Evolutionary conservation across 2,113 vertebrate genomes (phyloP).

Genomic region (Scopus umbretta): DNA sequence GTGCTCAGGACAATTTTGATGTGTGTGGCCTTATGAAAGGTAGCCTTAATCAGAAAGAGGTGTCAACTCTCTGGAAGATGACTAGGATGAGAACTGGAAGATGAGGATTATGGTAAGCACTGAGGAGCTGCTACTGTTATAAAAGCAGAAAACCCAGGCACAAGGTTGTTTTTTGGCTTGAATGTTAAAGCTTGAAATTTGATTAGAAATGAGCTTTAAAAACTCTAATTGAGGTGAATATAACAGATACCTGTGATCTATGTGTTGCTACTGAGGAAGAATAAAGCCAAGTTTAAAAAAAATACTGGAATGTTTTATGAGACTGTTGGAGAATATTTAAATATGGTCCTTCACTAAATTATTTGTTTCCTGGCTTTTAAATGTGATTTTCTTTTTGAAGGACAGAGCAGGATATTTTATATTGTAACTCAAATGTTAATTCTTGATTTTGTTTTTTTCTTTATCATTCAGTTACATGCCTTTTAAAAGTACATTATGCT

Average conservation of each 20-base stretch:
- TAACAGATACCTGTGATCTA: not conserved
- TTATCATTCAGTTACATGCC: not conserved
- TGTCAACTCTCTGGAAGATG: not conserved
- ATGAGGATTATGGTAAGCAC: not conserved
- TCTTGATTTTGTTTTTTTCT: not conserved
- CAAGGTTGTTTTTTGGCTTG: not conserved
- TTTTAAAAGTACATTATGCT: not conserved
- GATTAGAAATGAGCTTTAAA: not conserved
- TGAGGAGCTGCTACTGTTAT: not conserved
- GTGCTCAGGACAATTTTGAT: not conserved
- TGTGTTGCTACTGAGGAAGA: not conserved
- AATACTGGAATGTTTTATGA: not conserved
- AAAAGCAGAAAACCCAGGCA: not conserved
- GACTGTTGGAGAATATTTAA: not conserved
- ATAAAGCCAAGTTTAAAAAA: not conserved
- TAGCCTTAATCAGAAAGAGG: not conserved
- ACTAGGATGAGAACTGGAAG: not conserved
- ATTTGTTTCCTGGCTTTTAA: not conserved
- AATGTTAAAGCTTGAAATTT: not conserved
- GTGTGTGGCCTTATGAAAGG: not conserved
- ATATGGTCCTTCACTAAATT: not conserved
- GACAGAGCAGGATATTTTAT: not conserved
- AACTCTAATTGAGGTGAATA: not conserved
- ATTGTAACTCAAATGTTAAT: not conserved
- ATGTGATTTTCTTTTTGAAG: not conserved